Percentiles rank a stretch among this genome's conserved stretches.
Conservation (phyloP, 2,888 invertebrate genomes). For the Platycheirus rosarum region DNA sequence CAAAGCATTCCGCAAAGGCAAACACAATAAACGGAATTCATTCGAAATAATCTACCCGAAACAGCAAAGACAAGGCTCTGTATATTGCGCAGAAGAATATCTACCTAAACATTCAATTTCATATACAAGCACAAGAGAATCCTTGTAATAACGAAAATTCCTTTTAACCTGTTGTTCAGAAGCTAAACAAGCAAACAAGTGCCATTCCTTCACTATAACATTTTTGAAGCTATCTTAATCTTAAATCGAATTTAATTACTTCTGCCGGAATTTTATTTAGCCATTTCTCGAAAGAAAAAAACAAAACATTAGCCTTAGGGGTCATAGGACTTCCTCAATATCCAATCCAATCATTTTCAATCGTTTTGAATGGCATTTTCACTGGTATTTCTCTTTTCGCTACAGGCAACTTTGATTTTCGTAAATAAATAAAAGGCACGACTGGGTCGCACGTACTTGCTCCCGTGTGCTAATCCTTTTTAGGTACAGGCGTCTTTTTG, state of each 20-base stretch:
- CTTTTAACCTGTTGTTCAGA: conserved; percentile 65
- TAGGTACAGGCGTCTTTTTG: too few relatives aligned
- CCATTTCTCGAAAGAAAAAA: conserved; percentile 6
- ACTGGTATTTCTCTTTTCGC: conserved; percentile 49
- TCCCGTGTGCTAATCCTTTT: too few relatives aligned
- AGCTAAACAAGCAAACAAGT: conserved; percentile 58
- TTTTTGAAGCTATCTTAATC: conserved; percentile 63
- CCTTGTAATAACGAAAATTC: conserved; percentile 58
- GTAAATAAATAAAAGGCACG: conserved; percentile 10
- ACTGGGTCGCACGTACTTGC: too few relatives aligned
- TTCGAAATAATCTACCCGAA: conserved; percentile 51
- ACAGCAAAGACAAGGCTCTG: conserved; percentile 35
- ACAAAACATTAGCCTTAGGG: conserved; percentile 15
- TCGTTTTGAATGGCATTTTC: conserved; percentile 66
- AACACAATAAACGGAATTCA: conserved; percentile 57
- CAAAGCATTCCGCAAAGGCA: conserved; percentile 59
- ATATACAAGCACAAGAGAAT: conserved; percentile 6
- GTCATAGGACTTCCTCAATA: conserved; percentile 27
- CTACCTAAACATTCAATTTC: too few relatives aligned
- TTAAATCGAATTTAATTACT: conserved; percentile 71
- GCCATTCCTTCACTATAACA: conserved; percentile 43
- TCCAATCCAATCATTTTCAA: conserved; percentile 68
- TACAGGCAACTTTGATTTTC: conserved; percentile 50
- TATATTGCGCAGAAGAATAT: conserved; percentile 16
- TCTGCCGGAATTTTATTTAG: conserved; percentile 62